Evolutionary conservation across 2,113 vertebrate genomes (phyloP).

Genomic region (Prionailurus bengalensis): DNA sequence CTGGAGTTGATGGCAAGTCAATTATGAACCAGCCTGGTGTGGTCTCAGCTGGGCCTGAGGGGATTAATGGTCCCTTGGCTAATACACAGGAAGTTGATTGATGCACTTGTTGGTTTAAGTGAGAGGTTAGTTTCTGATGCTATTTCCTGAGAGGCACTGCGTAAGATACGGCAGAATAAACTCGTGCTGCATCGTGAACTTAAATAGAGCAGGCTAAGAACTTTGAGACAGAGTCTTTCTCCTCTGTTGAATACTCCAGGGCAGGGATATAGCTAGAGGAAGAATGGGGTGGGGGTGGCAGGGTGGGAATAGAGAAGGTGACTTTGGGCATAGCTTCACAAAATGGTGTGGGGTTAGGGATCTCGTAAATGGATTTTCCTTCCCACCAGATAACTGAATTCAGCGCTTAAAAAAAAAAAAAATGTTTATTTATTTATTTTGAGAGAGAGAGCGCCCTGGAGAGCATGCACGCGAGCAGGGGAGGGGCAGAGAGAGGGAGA

Average conservation of each 20-base stretch:
- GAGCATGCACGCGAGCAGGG: no score
- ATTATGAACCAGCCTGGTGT: background rate
- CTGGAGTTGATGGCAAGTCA: background rate
- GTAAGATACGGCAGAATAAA: background rate
- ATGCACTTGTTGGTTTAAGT: no score
- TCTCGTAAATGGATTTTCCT: background rate
- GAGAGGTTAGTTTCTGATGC: background rate
- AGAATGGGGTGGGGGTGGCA: no score
- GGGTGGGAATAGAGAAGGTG: background rate
- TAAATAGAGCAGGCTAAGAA: background rate
- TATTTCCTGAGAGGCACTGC: background rate
- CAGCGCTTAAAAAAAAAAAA: no score
- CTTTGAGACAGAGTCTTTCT: background rate
- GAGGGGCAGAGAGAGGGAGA: no score
- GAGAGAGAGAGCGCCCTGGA: no score
- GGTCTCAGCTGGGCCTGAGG: background rate
- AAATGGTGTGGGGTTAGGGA: background rate
- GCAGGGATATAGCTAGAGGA: no score
- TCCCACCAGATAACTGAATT: background rate
- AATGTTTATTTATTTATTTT: no score
- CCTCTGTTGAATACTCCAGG: background rate
- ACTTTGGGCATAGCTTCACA: background rate
- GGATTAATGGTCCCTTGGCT: background rate
- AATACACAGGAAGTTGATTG: background rate
- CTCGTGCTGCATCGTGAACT: fast-evolving